phyloP scores from a whole-genome alignment of 2,113 vertebrate genomes.

The Thunnus thynnus region DNA sequence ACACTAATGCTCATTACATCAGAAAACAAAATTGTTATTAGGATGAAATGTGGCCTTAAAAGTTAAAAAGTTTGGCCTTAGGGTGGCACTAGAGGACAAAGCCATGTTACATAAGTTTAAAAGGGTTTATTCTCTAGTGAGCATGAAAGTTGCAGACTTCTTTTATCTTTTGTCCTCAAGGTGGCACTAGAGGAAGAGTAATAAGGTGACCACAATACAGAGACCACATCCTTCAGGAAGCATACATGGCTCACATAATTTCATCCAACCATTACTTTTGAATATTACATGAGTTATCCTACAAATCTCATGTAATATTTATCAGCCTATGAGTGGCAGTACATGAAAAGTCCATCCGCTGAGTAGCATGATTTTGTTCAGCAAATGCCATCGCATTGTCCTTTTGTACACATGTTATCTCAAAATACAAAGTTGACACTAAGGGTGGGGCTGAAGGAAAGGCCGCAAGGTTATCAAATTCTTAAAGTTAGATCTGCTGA shows the following conservation, averaged over 20 bases:
- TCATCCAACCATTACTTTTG: background rate
- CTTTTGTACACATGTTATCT: too few species aligned
- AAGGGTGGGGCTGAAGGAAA: background rate
- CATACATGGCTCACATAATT: background rate
- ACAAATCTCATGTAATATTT: background rate
- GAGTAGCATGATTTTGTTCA: background rate
- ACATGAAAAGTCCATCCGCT: background rate
- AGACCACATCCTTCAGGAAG: background rate
- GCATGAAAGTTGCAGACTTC: background rate
- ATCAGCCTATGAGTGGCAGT: background rate
- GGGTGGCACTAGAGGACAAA: background rate
- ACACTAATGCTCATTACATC: background rate
- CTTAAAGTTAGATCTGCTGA: background rate
- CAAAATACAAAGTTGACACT: background rate
- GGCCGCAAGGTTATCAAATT: background rate
- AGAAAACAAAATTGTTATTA: background rate
- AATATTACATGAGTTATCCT: background rate
- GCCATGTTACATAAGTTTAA: background rate
- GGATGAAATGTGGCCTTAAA: background rate
- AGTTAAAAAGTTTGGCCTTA: background rate
- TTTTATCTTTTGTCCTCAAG: conserved; percentile 46
- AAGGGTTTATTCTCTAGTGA: background rate
- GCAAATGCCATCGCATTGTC: background rate
- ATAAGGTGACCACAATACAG: background rate
- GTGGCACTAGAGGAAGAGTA: conserved; percentile 43